These are phyloP conservation scores for Aleiodes leptofemur DNA, from an alignment of 2,888 invertebrate genomes.

Conservation along the genomic window DNA sequence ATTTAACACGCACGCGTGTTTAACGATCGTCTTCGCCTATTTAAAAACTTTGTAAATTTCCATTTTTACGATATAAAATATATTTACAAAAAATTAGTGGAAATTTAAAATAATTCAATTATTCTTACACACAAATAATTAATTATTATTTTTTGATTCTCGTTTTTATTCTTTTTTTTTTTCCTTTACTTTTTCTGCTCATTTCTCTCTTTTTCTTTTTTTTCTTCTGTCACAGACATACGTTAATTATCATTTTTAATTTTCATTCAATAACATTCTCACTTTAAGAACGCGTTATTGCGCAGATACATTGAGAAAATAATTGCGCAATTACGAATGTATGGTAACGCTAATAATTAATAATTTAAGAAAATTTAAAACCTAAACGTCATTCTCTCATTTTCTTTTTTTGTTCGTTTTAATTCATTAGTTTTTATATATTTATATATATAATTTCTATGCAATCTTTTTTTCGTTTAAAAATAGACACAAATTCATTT, in stretches of 20 bases:
- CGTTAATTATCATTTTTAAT: slow-evolving; percentile 31
- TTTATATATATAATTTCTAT: slow-evolving; percentile 47
- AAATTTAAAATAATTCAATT: too few species aligned
- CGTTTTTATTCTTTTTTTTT: slow-evolving; percentile 38
- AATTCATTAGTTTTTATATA: slow-evolving; percentile 1
- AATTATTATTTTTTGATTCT: slow-evolving; percentile 40
- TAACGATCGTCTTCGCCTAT: slow-evolving; percentile 36
- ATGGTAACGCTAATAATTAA: slow-evolving; percentile 37
- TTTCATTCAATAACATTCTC: slow-evolving; percentile 38
- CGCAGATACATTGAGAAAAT: slow-evolving; percentile 3
- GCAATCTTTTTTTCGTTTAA: slow-evolving; percentile 63
- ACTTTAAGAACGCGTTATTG: slow-evolving; percentile 26
- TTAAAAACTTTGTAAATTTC: slow-evolving; percentile 15
- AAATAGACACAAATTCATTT: slow-evolving; percentile 73
- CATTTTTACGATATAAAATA: slow-evolving; percentile 12
- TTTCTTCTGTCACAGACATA: slow-evolving; percentile 35
- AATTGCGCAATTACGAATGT: slow-evolving; percentile 37
- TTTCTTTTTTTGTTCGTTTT: slow-evolving; percentile 8
- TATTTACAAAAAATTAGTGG: slow-evolving; percentile 40
- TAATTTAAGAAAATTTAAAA: slow-evolving; percentile 18
- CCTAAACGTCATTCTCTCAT: background rate
- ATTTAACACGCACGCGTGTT: slow-evolving; percentile 21
- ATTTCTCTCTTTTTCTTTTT: slow-evolving; percentile 20
- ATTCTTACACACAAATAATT: slow-evolving; percentile 41
- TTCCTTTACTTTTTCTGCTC: slow-evolving; percentile 41